Evolutionary conservation across 1,140 invertebrate genomes (phyloP), one percentile per base, ranked within the genome.

Genomic region (Orius laevigatus): DNA sequence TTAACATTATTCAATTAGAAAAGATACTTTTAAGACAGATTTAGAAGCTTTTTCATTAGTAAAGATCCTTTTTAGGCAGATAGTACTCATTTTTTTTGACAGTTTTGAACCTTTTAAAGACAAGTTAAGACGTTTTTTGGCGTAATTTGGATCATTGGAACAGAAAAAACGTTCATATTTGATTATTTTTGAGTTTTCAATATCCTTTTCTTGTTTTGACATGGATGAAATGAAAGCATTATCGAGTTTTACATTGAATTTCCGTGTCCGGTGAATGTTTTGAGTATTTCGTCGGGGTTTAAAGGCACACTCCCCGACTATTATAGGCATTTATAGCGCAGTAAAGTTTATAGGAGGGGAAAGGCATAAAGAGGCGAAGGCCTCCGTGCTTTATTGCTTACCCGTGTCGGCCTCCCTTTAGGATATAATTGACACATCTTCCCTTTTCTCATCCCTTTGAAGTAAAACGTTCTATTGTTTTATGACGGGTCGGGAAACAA

Each of bases 351-450:
- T 35, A 49, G 18, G 40, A 49, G 18, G 40, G 33, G 48, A 34
- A 43, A 41, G 20, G 31, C 20, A 49, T 33, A 39, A 31, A 35
- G 25, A 12, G 20, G n/a, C 12, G 9, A 3, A 8, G 48, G 31
- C 35, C 39, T 11, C 33, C 16, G 11, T 20, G 18, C 19, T 18
- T 40, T 19, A 48, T 39, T 12, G 20, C 16, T 15, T 35, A 34
- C 34, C 16, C 35, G 16, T 38, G 18, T 19, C 4, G 40, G 8
- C n/a, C 5, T 19, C 40, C 40, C 35, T 49, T 49, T 49, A 38
- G 42, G 11, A 40, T 38, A 15, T 49, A 49, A 49, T 49, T 49
- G 48, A 49, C 48, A 49, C 48, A 35, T 49, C 47, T 48, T 38
- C 4, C 11, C 34, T 10, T 33, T 34, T 14, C 25, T n/a, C 19